Conservation (phyloP, 1,140 invertebrate genomes). For the Pomacea maculata region DNA sequence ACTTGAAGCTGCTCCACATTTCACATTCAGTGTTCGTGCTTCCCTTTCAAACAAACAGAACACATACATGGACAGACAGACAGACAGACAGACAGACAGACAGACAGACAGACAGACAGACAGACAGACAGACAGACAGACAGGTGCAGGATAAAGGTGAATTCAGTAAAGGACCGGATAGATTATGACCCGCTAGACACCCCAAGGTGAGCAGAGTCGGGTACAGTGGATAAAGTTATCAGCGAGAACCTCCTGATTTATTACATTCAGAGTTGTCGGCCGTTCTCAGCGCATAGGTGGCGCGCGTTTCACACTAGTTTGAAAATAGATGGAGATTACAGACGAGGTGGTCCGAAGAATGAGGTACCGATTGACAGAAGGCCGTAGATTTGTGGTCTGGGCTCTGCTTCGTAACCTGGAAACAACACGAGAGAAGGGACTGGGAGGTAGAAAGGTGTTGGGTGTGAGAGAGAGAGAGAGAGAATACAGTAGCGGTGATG, state of each 20-base stretch:
- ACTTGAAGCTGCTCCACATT: too few species aligned
- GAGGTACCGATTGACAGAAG: neutral
- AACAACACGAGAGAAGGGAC: too few species aligned
- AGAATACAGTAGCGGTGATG: too few species aligned
- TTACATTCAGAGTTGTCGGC: neutral
- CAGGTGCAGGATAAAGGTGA: neutral
- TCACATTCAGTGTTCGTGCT: too few species aligned
- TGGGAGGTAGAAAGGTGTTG: too few species aligned
- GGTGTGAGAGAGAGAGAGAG: too few species aligned
- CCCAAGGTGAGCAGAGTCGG: neutral
- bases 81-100: neutral
- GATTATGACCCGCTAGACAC: neutral
- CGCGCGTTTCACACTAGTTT: slow-evolving; percentile 1
- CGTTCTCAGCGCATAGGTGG: neutral
- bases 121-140: neutral
- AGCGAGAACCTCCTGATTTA: neutral
- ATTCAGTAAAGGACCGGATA: neutral
- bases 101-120: neutral
- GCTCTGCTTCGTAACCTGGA: neutral
- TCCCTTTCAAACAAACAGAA: too few species aligned
- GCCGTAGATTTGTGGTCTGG: slow-evolving; percentile 2
- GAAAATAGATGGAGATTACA: slow-evolving; percentile 7
- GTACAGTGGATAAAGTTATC: slow-evolving; percentile 9
- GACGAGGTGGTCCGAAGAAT: neutral
- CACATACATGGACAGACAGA: neutral